Conservation (phyloP, 1,140 invertebrate species). For the Bombus pascuorum region DNA sequence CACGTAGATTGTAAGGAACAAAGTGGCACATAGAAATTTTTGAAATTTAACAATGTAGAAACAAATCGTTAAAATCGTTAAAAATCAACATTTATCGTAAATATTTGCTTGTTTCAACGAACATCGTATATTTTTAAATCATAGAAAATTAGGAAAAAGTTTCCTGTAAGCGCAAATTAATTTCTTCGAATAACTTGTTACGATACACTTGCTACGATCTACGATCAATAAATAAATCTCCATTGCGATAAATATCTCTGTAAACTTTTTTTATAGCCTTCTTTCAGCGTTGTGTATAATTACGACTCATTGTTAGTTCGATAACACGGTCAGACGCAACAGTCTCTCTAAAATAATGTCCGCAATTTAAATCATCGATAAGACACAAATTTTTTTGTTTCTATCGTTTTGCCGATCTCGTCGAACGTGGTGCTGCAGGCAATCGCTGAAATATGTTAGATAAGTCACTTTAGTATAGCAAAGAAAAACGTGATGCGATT, state of each 20-base stretch:
- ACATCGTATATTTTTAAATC: background rate
- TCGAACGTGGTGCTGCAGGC: background rate
- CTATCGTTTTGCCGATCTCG: background rate
- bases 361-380: background rate
- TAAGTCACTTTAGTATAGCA: background rate
- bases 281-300: background rate
- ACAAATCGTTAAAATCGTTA: background rate
- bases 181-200: background rate
- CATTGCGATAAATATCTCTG: background rate
- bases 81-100: background rate
- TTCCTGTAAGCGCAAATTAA: background rate
- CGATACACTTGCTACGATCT: background rate
- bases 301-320: background rate
- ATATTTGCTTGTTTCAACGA: background rate
- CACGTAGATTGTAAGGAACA: background rate
- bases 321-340: background rate
- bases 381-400: background rate
- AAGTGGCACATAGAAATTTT: background rate
- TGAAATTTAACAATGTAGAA: background rate
- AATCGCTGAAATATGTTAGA: background rate
- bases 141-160: background rate
- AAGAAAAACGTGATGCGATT: background rate
- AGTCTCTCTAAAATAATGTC: background rate
- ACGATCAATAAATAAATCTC: background rate
- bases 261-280: background rate